Base-by-base conservation (phyloP, 2,888 invertebrate species). In the Dynastes grantii region DNA sequence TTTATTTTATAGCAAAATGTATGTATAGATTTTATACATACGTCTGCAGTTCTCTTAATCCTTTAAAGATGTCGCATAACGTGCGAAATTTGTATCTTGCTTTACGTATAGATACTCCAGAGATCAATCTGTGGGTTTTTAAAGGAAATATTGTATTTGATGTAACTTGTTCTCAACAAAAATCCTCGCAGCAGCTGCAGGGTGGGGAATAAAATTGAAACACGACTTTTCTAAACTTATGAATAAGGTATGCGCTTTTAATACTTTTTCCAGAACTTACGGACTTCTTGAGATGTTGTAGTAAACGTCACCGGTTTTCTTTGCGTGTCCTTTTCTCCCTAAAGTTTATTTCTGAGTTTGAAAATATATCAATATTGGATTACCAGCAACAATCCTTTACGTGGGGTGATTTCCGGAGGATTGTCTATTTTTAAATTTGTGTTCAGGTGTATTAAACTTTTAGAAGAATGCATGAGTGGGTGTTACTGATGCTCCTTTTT, bases 381-480 rank as follows among this genome's bases (percentile, higher is more conserved):
- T 55, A 55, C 16, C n/a, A 4, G 13, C n/a, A 55, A 55, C 16
- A 55, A 55, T 55, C 3, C 22, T n/a, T 16, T n/a, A n/a, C n/a
- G 55, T 55, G 22, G n/a, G 1, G n/a, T 55, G 2, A 29, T 61
- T 22, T 22, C 9, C n/a, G 11, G 27, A 29, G 29, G 8, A 9
- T 61, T 61, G 3, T 61, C 61, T 61, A 61, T 61, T 61, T 61
- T 61, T 27, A 61, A 61, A 61, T 61, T 61, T 29, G 61, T 2
- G 11, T 61, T 61, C 27, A 11, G 61, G 61, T 61, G 29, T 22
- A 61, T 61, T 61, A 61, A 61, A 22, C 27, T 61, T 61, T 61
- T 61, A 61, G 6, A 27, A 8, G 61, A 61, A 61, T 61, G 8
- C 61, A 61, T 61, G 61, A 6, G 61, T 9, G 61, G 61, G 61